A percentile compares a stretch with the other conserved stretches of the same genome.
phyloP scores from a whole-genome alignment of 1,140 invertebrate species.

The Piezodorus guildinii region DNA sequence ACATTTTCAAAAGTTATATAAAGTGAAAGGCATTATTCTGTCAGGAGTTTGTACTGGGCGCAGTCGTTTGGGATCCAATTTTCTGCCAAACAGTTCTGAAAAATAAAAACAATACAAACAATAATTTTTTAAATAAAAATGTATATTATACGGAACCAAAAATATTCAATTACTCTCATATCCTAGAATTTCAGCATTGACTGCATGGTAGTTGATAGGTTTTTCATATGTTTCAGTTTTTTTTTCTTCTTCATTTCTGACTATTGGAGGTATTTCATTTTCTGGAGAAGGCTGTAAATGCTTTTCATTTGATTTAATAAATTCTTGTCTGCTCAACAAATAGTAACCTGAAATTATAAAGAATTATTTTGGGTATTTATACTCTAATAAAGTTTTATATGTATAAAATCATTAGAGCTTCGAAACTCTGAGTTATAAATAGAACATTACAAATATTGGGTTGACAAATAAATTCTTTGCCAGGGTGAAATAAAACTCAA shows the following conservation, averaged over 20 bases:
- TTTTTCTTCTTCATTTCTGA: neutral
- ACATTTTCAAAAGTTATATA: too few relatives aligned
- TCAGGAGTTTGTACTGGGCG: too few relatives aligned
- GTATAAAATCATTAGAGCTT: neutral
- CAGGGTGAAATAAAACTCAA: too few relatives aligned
- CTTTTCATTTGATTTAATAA: conserved; percentile 5
- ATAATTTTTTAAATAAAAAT: too few relatives aligned
- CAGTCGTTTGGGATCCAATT: too few relatives aligned
- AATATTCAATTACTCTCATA: conserved; percentile 16
- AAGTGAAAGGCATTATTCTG: too few relatives aligned
- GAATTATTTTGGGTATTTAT: neutral
- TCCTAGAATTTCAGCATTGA: conserved; percentile 18
- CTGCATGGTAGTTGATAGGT: conserved; percentile 21
- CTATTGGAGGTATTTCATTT: neutral
- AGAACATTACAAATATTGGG: too few relatives aligned
- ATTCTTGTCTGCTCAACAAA: conserved; percentile 17
- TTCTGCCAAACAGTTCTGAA: too few relatives aligned
- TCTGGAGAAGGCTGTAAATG: conserved; percentile 19
- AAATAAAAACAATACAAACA: too few relatives aligned
- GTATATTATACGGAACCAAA: too few relatives aligned
- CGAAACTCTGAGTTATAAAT: too few relatives aligned
- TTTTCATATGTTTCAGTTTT: neutral
- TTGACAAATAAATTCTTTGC: too few relatives aligned
- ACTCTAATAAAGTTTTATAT: neutral
- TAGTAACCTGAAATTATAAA: conserved; percentile 15